Base-by-base conservation (phyloP, 2,888 invertebrate species). In the Sinelater perroti region DNA sequence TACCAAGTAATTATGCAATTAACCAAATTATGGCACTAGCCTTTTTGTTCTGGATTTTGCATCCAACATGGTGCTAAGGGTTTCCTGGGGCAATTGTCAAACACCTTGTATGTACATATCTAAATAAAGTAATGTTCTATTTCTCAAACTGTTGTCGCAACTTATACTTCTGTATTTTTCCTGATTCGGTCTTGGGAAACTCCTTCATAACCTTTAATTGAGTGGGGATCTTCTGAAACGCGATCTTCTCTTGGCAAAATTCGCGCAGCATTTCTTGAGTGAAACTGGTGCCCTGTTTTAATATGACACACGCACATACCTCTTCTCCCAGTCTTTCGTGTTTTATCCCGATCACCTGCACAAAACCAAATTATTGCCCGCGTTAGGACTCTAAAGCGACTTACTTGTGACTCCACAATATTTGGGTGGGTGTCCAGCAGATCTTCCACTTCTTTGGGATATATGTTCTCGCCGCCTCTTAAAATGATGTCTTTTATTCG, bases 381-480 rank as follows among this genome's bases (percentile, higher is more conserved):
- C n/a, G n/a, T n/a, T n/a, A n/a, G n/a, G n/a, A n/a, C n/a, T n/a
- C n/a, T n/a, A n/a, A n/a, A 28, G 28, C 8, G 51, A 60, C 8
- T 40, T 75, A 89, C 89, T 73, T 91, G 88, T 31, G 85, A 87
- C 69, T 93, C 91, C 10, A 85, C 70, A 33, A 93, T 81, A 67
- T 84, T 82, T 0, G 90, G 89, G 78, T 93, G 91, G 0, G 84
- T 84, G 69, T 87, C 86, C 10, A 93, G 75, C 40, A 88, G 78
- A 60, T 90, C 86, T 75, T 93, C 93, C 14, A 94, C 84, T 80
- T 93, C 93, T 81, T 86, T 86, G 0, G 93, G 93, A 61, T 88
- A 91, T 52, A 93, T 87, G 70, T 93, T 93, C 77, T 92, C 91
- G 16, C 93, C 93, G 0, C 92, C 92, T 55, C 91, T 78, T 31